Base-by-base conservation (phyloP, 2,113 vertebrate genomes). In the Laticauda laticaudata region DNA sequence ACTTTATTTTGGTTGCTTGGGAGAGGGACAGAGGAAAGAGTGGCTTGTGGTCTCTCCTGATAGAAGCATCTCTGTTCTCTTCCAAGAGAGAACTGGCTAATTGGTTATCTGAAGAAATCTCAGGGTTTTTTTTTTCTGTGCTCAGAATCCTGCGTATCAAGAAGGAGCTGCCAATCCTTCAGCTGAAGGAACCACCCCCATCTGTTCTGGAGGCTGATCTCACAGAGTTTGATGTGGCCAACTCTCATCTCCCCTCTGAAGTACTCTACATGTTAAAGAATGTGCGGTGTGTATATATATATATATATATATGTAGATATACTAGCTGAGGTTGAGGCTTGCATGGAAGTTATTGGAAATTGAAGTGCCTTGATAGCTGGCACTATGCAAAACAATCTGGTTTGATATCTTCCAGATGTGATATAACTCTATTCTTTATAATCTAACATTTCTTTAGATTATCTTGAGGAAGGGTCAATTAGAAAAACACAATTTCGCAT, bases 241-340 rank as follows among this genome's bases (percentile, higher is more conserved):
- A 98, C 57, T 99, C 99, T 0, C 98, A 98, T 91, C 98, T 99
- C n/a, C 99, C 99, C 53, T 99, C 99, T 0, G 99, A 99, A 97
- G 99, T 99, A 87, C 98, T 99, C 90, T 99, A 99, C 97, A 99
- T 99, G 99, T 98, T 99, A 55, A 99, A 99, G 97, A 99, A 99
- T 0, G 98, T 99, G 39, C 97, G 99, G 99, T 99, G 96, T 95
- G 98, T 96, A 81, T 45, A 45, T 45, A 39, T 39, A 39, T 96
- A 81, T 45, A 45, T 45, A 39, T 39, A 39, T 39, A 45, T 26
- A 57, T 0, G 81, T n/a, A 1, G 81, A 9, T 54, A 21, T 6
- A 34, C 48, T 45, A 29, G 23, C 54, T 91, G 15, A 29, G 43
- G 18, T 54, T 12, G 29, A 24, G 6, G 6, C 15, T n/a, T 23